Base-by-base conservation (phyloP, 1,140 invertebrate genomes). In the Planococcus citri region DNA sequence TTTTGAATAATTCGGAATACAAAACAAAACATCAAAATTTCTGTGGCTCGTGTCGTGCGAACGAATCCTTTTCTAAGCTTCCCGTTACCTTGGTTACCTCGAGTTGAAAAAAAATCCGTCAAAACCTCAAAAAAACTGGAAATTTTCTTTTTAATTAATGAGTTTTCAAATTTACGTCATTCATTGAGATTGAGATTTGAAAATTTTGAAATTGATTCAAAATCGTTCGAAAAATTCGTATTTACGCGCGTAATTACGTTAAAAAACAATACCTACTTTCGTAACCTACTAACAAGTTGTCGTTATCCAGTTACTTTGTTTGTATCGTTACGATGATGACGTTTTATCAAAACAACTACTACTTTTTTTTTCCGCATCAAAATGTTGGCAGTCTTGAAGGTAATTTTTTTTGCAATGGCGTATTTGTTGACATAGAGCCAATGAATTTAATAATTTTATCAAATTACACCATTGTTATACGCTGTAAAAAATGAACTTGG, bases 371-470 rank as follows among this genome's bases (percentile, higher is more conserved):
- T 51, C n/a, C n/a, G n/a, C 41, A 20, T 20, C 4, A 51, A 51
- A 51, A 51, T 9, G 41, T 51, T 51, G 41, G 41, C 41, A 51
- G 17, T 20, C 10, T 17, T 51, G 41, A 51, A 20, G 29, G 29
- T 33, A 33, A 33, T 51, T 14, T 17, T 51, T 51, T 51, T 51
- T 51, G 41, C 41, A 51, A 51, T 51, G 41, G 41, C 41, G 41
- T 51, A 51, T 51, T 51, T 51, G 41, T 51, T 51, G 41, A 51
- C 41, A 51, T 51, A 51, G 41, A 51, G 41, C 41, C 41, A 51
- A 51, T 51, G 41, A n/a, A 51, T 51, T 51, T 51, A 9, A 3
- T 51, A n/a, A 51, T 20, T n/a, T 51, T 51, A 51, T 51, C 41
- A 51, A 51, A 51, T 37, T 37, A n/a, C n/a, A n/a, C n/a, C n/a